Base-by-base conservation (phyloP, 2,113 vertebrate genomes). In the Pedionomus torquatus region DNA sequence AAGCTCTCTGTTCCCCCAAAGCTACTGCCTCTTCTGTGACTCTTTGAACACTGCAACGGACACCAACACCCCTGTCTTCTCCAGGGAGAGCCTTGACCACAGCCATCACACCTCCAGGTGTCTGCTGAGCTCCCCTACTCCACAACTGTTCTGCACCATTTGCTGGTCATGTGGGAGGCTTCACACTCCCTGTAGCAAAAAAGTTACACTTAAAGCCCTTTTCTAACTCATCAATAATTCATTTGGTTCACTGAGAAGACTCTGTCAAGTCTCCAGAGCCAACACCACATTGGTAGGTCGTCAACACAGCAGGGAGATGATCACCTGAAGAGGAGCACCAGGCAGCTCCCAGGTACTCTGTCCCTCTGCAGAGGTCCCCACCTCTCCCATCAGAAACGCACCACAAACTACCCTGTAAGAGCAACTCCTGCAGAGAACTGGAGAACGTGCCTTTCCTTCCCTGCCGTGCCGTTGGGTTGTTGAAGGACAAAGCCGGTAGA, bases 161-260 rank as follows among this genome's bases (percentile, higher is more conserved):
- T 54, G 0, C 5, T 3, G 44, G 12, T 21, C 35, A 11, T 0
- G 0, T 5, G 6, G 43, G 31, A 17, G 31, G n/a, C 68, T n/a
- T 9, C 3, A 7, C 11, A 2, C 20, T 15, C 25, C 51, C 85
- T 4, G 11, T 2, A 55, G 25, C 43, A 35, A 12, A 33, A n/a
- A 41, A 0, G 3, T 31, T 20, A 10, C 31, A 4, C 28, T 25
- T 11, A 5, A 49, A 49, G 17, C 46, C 12, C 35, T 48, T 16
- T 46, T 19, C 41, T 6, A 8, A 39, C 64, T 55, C 55, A 21
- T 48, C 10, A 3, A 8, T 1, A 5, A 30, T 17, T 20, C 7
- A 0, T 10, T 55, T 9, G 10, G 20, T 15, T 14, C 52, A 8
- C 20, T 6, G 48, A 5, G 0, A 1, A 57, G 70, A 13, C 21